Base-by-base conservation (phyloP, 64 coral and sea anemone genomes). In the Porites australiensis region DNA sequence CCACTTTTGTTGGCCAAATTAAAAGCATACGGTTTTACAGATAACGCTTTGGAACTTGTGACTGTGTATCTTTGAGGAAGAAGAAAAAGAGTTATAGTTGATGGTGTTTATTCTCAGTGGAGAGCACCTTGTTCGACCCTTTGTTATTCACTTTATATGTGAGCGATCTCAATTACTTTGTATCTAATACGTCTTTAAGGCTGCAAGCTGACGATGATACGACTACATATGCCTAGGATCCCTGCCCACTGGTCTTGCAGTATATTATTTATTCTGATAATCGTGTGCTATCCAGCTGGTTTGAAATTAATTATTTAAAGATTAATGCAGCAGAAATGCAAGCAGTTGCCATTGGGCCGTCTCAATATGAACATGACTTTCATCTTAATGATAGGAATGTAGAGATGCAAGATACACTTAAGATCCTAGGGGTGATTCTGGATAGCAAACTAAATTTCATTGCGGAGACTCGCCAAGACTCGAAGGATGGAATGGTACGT, bases 1-100 rank as follows among this genome's bases (percentile, higher is more conserved):
- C 27, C 27, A 37, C 27, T 37, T 37, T 37, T 37, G 27, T 37
- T 1, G 0, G 5, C 46, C 4, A 79, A 79, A 52, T 80, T 80
- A 19, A 57, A 58, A 80, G 77, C 77, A 19, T 80, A 80, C 53
- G 77, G 77, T 80, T 80, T 80, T 55, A 55, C 77, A 55, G 50
- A 58, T 55, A 12, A 50, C 53, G 47, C 77, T 53, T 55, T 80
- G 57, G 77, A 80, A 54, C 77, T 80, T 80, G 55, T 2, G 77
- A 51, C 77, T 53, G 57, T n/a, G 15, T 67, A 67, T 67, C 64
- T 15, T 67, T 15, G 16, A 67, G 64, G 64, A 60, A 10, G 0
- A 15, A n/a, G 14, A 67, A n/a, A 67, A 67, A 67, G 64, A 67
- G 64, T 15, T 67, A 67, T 18, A 67, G 15, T 67, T 67, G 64